Evolutionary conservation across 2,888 invertebrate species (phyloP), one percentile per base, ranked within the genome.

Genomic region (Polyommatus iphigenia): DNA sequence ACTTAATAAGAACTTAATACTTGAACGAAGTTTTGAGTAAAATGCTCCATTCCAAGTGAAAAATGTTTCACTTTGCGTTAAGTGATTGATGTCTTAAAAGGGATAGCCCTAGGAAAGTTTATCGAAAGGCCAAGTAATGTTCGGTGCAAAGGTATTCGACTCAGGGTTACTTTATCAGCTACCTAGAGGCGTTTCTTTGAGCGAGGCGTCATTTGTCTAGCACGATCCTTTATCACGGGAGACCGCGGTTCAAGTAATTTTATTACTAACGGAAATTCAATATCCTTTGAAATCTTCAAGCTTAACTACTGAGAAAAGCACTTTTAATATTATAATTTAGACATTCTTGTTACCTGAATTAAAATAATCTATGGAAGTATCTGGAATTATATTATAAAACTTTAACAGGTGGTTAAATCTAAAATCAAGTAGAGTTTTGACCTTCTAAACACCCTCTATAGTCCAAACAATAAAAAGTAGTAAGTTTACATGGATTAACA

Each of bases 131-230:
- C 46, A 46, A 75, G 75, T 75, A 75, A 75, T 75, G 50, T 75
- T 54, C 54, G 24, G 75, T 75, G 15, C 75, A 29, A 46, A 73
- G 73, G 50, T 75, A 75, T 73, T 73, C 20, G 73, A 41, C 75
- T 75, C 54, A 29, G 75, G 50, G 50, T 54, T 75, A 75, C 29
- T 75, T 75, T 75, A 75, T 50, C 75, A 24, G 50, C 75, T 29
- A 75, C 75, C 75, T 75, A 29, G 54, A n/a, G 54, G 50, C 75
- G 75, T 75, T 75, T 54, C 75, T 50, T 75, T 41, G 73, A 75
- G 75, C 75, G 75, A 75, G 75, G 29, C 54, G 75, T 75, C 75
- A 75, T 75, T 75, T 75, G 75, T 54, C 75, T 29, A 29, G 75
- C 50, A 54, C 24, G 24, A 54, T 75, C 75, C 75, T 75, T 75